A percentile compares a stretch with the other conserved stretches of the same genome.
These are phyloP conservation scores for Drosophila funebris DNA, from an alignment of 1,140 invertebrate genomes.

Conservation along the genomic window DNA sequence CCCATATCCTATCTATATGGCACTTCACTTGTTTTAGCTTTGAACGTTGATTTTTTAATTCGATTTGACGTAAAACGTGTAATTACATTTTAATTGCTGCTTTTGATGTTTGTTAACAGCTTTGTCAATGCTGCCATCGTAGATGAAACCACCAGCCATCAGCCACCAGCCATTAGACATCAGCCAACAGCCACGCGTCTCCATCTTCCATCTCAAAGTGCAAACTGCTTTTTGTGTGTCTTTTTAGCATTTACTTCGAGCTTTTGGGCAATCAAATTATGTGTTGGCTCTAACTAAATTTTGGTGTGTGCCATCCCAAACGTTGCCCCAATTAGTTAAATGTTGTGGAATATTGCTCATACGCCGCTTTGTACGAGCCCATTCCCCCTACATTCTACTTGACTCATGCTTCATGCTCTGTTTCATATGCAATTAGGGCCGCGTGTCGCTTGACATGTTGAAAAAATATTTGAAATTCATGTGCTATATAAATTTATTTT, in stretches of 20 bases:
- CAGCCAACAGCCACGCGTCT: no score
- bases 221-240: constrained; percentile 41
- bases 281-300: constrained; percentile 46
- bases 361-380: constrained; percentile 20
- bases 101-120: constrained; percentile 79
- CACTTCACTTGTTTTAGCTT: constrained; percentile 66
- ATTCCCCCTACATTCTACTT: neutral
- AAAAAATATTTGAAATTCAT: constrained; percentile 80
- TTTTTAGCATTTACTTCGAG: constrained; percentile 17
- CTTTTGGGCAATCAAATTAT: constrained; percentile 63
- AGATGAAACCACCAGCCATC: constrained; percentile 9
- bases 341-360: constrained; percentile 77
- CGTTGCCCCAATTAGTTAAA: constrained; percentile 73
- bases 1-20: constrained; percentile 19
- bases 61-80: constrained; percentile 77
- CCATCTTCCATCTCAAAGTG: constrained; percentile 58
- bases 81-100: constrained; percentile 82
- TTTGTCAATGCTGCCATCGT: constrained; percentile 58
- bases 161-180: no score
- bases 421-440: constrained; percentile 67
- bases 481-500: constrained; percentile 59
- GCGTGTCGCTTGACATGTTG: constrained; percentile 65
- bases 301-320: constrained; percentile 1
- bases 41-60: constrained; percentile 82
- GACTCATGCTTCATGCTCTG: neutral